These are phyloP conservation scores for Embiotoca jacksoni DNA, from an alignment of 2,113 vertebrate genomes.

Conservation along the genomic window DNA sequence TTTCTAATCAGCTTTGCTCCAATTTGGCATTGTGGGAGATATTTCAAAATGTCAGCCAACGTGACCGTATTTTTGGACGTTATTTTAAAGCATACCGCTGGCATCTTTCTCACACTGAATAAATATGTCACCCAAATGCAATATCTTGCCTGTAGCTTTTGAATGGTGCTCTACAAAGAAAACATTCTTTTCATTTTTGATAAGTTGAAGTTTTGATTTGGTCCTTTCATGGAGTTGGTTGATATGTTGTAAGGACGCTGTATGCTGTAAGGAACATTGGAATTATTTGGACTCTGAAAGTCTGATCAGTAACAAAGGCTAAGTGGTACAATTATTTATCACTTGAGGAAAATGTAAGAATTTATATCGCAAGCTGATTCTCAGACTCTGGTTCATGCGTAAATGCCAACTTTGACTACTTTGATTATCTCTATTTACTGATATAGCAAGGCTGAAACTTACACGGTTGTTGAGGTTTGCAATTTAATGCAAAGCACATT, in stretches of 20 bases:
- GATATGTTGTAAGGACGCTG: too few relatives aligned
- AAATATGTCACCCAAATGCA: constrained; percentile 13
- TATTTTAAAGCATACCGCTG: constrained; percentile 21
- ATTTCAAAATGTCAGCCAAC: constrained; percentile 39
- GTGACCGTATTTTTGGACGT: constrained; percentile 29
- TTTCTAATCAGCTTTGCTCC: neutral
- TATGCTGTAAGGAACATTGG: too few relatives aligned
- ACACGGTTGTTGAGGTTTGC: neutral
- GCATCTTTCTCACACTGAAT: constrained; percentile 15
- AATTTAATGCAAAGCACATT: too few relatives aligned
- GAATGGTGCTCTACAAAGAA: neutral
- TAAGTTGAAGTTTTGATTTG: neutral
- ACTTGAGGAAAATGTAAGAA: too few relatives aligned
- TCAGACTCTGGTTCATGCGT: neutral
- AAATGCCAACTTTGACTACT: constrained; percentile 6
- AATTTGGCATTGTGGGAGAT: constrained; percentile 2
- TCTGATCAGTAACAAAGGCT: too few relatives aligned
- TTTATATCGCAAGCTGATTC: too few relatives aligned
- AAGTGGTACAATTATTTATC: too few relatives aligned
- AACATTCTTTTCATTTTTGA: neutral
- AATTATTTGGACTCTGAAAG: too few relatives aligned
- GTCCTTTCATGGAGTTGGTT: neutral
- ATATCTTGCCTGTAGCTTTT: neutral
- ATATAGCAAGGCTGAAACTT: neutral
- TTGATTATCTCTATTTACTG: neutral